Conservation (phyloP, 2,797 vertebrate species). For the Selene dorsalis region DNA sequence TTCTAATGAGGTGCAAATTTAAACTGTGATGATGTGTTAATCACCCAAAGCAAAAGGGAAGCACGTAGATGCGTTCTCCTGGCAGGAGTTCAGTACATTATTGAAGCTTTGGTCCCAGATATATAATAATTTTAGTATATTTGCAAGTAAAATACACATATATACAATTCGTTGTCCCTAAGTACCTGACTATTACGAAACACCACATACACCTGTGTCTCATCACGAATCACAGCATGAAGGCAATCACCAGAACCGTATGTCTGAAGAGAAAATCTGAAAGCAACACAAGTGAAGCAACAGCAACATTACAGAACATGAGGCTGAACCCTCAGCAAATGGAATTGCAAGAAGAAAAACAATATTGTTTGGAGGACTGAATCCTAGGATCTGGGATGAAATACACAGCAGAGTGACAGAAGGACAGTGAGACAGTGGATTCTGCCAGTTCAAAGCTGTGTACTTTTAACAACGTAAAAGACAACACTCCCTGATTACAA, state of each 20-base stretch:
- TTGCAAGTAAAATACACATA: conserved; percentile 17
- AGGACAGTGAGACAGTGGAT: conserved; percentile 41
- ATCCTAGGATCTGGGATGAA: conserved; percentile 36
- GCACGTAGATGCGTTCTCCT: conserved; percentile 45
- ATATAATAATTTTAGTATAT: conserved; percentile 30
- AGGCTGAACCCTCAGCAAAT: conserved; percentile 35
- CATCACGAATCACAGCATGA: conserved; percentile 60
- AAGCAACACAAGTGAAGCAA: conserved; percentile 27
- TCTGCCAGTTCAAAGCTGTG: conserved; percentile 18
- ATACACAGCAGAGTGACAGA: conserved; percentile 32
- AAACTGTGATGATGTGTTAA: conserved; percentile 77
- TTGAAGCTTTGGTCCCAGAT: conserved; percentile 22
- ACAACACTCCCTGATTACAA: conserved; percentile 25
- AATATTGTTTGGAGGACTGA: conserved; percentile 32
- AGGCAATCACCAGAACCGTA: conserved; percentile 42
- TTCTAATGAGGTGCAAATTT: conserved; percentile 77
- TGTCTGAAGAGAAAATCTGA: conserved; percentile 26
- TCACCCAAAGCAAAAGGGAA: conserved; percentile 62
- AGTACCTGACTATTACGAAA: conserved; percentile 34
- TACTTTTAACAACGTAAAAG: conserved; percentile 41
- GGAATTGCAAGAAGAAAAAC: conserved; percentile 36
- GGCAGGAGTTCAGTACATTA: conserved; percentile 51
- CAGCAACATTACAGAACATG: conserved; percentile 10
- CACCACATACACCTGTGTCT: conserved; percentile 51
- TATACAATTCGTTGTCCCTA: conserved; percentile 1